Percentiles rank a stretch among this genome's conserved stretches.
These are phyloP conservation scores for Augochlora pura DNA, from an alignment of 1,140 invertebrate species.

Conservation along the genomic window DNA sequence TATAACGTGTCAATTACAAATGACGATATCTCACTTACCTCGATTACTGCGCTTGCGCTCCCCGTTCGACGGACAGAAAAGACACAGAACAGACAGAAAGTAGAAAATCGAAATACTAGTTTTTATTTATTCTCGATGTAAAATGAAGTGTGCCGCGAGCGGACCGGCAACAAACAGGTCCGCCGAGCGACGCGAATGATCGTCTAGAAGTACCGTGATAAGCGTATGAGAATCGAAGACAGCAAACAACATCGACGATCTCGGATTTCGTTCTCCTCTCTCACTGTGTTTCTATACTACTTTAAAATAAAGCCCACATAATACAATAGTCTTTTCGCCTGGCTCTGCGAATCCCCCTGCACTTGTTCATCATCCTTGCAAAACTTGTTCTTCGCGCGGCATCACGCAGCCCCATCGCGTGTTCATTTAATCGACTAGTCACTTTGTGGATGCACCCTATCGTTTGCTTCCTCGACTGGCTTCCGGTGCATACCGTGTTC, in stretches of 20 bases:
- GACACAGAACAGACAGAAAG: too few relatives aligned
- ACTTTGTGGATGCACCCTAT: conserved; percentile 53
- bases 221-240: conserved; percentile 1
- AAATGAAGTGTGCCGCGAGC: neutral
- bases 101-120: neutral
- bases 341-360: neutral
- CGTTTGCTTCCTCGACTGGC: neutral
- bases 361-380: neutral
- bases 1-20: too few relatives aligned
- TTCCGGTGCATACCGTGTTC: neutral
- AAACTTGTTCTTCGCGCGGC: too few relatives aligned
- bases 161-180: neutral
- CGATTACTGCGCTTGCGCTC: too few relatives aligned
- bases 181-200: neutral
- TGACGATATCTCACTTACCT: too few relatives aligned
- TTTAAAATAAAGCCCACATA: conserved; percentile 13
- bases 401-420: neutral
- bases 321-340: neutral
- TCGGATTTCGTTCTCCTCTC: neutral
- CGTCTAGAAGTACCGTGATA: conserved; percentile 4
- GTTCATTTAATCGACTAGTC: conserved; percentile 70
- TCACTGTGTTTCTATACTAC: conserved; percentile 19
- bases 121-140: too few relatives aligned
- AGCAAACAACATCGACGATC: conserved; percentile 5
- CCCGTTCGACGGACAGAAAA: neutral